Conservation (phyloP, 64 coral and sea anemone species). For the Orbicella faveolata region DNA sequence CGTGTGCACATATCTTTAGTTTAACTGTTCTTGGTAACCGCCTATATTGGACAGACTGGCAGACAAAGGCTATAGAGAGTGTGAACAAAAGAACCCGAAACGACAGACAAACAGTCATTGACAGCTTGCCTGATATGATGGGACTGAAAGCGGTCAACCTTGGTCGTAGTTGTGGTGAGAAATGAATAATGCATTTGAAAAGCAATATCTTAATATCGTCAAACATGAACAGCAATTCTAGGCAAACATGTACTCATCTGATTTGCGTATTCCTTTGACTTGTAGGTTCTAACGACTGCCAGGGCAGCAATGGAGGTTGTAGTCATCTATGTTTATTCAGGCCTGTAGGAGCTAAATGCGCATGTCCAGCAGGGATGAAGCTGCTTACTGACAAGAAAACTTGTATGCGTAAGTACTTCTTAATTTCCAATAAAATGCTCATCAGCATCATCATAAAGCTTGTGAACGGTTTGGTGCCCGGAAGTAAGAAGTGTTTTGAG, state of each 20-base stretch:
- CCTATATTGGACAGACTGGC: constrained; percentile 63
- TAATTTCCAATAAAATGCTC: not conserved
- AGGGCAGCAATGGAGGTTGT: constrained; percentile 63
- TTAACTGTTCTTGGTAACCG: constrained; percentile 36
- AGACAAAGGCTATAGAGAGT: constrained; percentile 12
- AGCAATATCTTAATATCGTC: no score
- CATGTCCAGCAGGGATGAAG: constrained; percentile 66
- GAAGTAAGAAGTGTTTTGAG: no score
- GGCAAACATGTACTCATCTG: no score
- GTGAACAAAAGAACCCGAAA: constrained; percentile 21
- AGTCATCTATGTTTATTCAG: constrained; percentile 66
- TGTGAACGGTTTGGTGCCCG: no score
- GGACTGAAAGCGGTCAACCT: constrained; percentile 45
- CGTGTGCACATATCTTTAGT: constrained; percentile 45
- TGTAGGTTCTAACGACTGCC: constrained; percentile 72
- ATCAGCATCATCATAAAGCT: no score
- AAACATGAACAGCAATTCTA: no score
- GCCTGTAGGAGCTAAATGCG: constrained; percentile 42
- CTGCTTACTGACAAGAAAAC: constrained; percentile 59
- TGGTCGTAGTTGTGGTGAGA: constrained; percentile 18
- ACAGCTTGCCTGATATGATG: not conserved
- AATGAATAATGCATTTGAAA: no score
- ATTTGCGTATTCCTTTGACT: not conserved
- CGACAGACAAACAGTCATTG: constrained; percentile 18
- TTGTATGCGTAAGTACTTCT: constrained; percentile 60